Conservation (phyloP, 2,797 vertebrate species). For the Crotalus adamanteus region DNA sequence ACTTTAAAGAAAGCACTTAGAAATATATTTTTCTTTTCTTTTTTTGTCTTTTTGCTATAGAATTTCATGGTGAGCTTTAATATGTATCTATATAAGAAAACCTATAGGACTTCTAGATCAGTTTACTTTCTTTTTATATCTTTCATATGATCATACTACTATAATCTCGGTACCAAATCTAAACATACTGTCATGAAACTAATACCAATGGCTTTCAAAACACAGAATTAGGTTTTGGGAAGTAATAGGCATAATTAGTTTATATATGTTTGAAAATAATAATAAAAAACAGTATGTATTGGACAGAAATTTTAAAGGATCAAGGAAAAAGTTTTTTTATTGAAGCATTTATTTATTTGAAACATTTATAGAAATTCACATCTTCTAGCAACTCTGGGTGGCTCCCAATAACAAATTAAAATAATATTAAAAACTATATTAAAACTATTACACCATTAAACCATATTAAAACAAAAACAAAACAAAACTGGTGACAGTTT, state of each 20-base stretch:
- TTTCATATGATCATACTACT: background rate
- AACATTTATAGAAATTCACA: background rate
- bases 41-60: background rate
- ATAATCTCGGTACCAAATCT: background rate
- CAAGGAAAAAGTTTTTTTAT: background rate
- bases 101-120: constrained; percentile 8
- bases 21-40: background rate
- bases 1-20: constrained; percentile 24
- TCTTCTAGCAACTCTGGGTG: background rate
- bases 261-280: background rate
- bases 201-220: background rate
- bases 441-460: background rate
- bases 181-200: constrained; percentile 5
- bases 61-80: constrained; percentile 16
- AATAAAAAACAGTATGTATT: background rate
- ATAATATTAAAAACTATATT: background rate
- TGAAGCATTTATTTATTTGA: background rate
- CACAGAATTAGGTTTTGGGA: background rate
- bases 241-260: background rate
- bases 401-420: background rate
- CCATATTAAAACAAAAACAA: background rate
- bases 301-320: background rate
- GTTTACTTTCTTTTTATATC: background rate
- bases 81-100: background rate
- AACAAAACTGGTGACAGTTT: background rate